Base-by-base conservation (phyloP, 1,140 invertebrate genomes). In the Leptonema lineaticorne region DNA sequence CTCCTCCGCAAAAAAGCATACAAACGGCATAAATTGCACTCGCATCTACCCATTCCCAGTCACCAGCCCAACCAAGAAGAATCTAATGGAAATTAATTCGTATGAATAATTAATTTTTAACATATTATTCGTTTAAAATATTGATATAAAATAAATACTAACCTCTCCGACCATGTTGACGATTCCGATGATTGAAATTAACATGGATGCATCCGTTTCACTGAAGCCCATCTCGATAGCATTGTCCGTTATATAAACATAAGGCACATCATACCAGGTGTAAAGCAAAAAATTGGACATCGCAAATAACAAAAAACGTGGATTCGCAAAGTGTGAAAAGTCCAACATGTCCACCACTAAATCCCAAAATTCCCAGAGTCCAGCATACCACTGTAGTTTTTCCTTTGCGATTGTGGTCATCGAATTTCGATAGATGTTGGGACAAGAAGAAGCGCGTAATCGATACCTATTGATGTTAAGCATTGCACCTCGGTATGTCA, bases 231-330 rank as follows among this genome's bases (percentile, higher is more conserved):
- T 84, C 72, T 85, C 85, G 66, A 85, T 86, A 8, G 90, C 90
- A 75, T 90, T 85, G 76, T 93, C 91, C 14, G 89, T 87, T 57
- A 94, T 84, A 80, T 93, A 95, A 64, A 95, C 89, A 76, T 95
- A 94, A 24, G 92, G 91, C 29, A 94, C 91, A 78, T 94, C 92
- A 78, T 94, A 93, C 90, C 92, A 95, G 50, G 89, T 89, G 81
- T 94, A 93, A 46, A 95, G 82, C 2, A 94, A 82, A 76, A 94
- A 93, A 79, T 94, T 95, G 45, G 91, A 93, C 11, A 94, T 77
- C 9, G 91, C 87, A 79, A 94, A 93, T 28, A 93, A 78, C n/a
- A 91, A 78, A 78, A 92, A 94, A 46, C 85, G 85, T 0, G 87
- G 81, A 76, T 92, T 90, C 30, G 82, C 78, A 75, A 93, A 92